Conservation (phyloP, 2,797 vertebrate species). For the Benthosema pterotum region DNA sequence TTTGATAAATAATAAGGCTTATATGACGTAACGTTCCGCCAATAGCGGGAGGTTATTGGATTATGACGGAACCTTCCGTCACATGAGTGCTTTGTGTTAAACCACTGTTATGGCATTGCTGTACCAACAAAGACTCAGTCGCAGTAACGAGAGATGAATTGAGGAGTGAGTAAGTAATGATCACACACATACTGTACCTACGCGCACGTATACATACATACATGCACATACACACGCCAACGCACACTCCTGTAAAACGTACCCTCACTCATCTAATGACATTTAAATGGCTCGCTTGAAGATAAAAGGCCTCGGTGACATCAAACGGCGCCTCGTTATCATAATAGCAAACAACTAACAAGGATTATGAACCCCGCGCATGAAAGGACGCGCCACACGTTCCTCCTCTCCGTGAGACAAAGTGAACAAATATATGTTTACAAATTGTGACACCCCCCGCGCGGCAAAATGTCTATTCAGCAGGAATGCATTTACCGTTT, state of each 20-base stretch:
- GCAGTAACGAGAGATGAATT: conserved; percentile 59
- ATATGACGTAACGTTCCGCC: too few relatives aligned
- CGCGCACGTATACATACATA: conserved; percentile 38
- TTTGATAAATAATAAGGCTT: too few relatives aligned
- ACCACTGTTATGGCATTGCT: conserved; percentile 1
- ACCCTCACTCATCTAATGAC: conserved; percentile 65
- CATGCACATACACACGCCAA: conserved; percentile 19
- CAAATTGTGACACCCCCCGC: conserved; percentile 58
- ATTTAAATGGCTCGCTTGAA: conserved; percentile 80
- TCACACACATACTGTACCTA: conserved; percentile 31
- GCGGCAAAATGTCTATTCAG: conserved; percentile 61
- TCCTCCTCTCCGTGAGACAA: conserved; percentile 56
- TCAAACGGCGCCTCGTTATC: conserved; percentile 72
- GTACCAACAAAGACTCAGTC: conserved; percentile 35
- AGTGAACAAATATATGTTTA: conserved; percentile 67
- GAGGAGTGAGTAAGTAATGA: conserved; percentile 60
- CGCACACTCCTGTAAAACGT: neutral
- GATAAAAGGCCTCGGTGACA: conserved; percentile 72
- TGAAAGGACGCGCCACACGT: conserved; percentile 65
- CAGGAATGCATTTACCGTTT: conserved; percentile 53
- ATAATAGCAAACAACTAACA: conserved; percentile 71
- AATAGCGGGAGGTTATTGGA: too few relatives aligned
- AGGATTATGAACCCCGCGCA: conserved; percentile 60
- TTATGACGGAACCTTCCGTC: too few relatives aligned
- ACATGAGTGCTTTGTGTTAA: too few relatives aligned